Conservation (phyloP, 2,888 invertebrate genomes). For the Meteorus cinctellus region DNA sequence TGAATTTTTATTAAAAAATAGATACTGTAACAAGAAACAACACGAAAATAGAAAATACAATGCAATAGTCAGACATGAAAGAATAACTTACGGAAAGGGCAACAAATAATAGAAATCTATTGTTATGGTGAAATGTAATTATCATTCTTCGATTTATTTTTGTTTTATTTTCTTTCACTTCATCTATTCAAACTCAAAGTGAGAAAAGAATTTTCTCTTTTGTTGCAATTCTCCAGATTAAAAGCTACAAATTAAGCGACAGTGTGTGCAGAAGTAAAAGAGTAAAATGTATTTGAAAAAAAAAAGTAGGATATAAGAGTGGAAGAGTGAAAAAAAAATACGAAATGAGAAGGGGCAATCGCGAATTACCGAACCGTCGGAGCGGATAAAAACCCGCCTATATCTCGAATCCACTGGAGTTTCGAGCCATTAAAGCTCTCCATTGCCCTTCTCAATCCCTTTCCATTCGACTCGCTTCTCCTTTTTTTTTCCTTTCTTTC, state of each 20-base stretch:
- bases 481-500: slow-evolving; percentile 12
- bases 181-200: slow-evolving; percentile 4
- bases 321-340: slow-evolving; percentile 32
- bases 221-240: slow-evolving; percentile 46
- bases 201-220: slow-evolving; percentile 13
- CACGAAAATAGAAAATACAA: not conserved
- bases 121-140: not conserved
- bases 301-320: not conserved
- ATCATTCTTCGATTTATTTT: not conserved
- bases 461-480: slow-evolving; percentile 20
- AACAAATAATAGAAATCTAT: not conserved
- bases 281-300: slow-evolving; percentile 1
- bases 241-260: slow-evolving; percentile 53
- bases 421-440: slow-evolving; percentile 58
- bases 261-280: slow-evolving; percentile 29
- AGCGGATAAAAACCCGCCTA: slow-evolving; percentile 58
- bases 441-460: slow-evolving; percentile 40
- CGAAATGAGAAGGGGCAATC: slow-evolving; percentile 49
- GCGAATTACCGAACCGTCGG: slow-evolving; percentile 58
- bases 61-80: not conserved
- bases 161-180: not conserved
- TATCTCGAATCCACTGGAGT: slow-evolving; percentile 56
- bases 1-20: too few relatives aligned
- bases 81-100: not conserved
- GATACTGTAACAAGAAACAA: not conserved